A percentile compares a stretch with the other conserved stretches of the same genome.
These are phyloP conservation scores for Pardosa pseudoannulata DNA, from an alignment of 2,888 invertebrate species.

Conservation along the genomic window DNA sequence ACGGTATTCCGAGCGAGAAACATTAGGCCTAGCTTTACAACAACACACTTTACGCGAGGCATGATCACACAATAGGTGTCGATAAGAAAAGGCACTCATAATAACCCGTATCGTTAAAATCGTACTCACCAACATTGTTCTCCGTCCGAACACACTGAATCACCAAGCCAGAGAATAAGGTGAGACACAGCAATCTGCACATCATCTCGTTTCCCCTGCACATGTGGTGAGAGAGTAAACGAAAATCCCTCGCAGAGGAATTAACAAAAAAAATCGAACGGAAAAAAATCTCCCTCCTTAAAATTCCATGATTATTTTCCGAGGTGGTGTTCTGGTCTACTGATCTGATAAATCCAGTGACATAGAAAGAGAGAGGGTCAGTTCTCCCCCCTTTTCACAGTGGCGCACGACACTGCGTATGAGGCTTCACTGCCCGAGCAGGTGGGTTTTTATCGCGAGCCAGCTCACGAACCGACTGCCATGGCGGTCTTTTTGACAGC, in stretches of 20 bases:
- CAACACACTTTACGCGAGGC: not conserved
- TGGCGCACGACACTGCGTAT: slow-evolving; percentile 56
- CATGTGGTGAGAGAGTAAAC: slow-evolving; percentile 34
- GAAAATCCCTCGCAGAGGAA: too few relatives aligned
- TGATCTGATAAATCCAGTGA: slow-evolving; percentile 5
- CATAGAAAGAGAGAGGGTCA: not conserved
- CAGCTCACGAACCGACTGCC: slow-evolving; percentile 41
- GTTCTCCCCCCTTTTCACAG: not conserved
- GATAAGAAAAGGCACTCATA: not conserved
- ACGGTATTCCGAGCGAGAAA: too few relatives aligned
- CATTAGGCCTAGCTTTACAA: not conserved
- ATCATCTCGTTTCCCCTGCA: slow-evolving; percentile 16
- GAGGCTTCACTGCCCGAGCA: slow-evolving; percentile 61
- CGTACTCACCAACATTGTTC: slow-evolving; percentile 54
- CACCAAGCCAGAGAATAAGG: slow-evolving; percentile 33
- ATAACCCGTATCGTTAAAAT: slow-evolving; percentile 37
- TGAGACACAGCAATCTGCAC: slow-evolving; percentile 34
- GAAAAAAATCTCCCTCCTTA: slow-evolving; percentile 7
- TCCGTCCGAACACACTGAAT: slow-evolving; percentile 14
- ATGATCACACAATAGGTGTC: not conserved
- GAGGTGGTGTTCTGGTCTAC: not conserved
- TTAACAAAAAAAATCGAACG: not conserved
- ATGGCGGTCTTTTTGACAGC: slow-evolving; percentile 71
- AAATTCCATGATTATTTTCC: slow-evolving; percentile 19
- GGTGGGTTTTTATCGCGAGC: slow-evolving; percentile 60